These are phyloP conservation scores for Sebastes diaconus DNA, from an alignment of 2,797 vertebrate genomes.

Conservation along the genomic window DNA sequence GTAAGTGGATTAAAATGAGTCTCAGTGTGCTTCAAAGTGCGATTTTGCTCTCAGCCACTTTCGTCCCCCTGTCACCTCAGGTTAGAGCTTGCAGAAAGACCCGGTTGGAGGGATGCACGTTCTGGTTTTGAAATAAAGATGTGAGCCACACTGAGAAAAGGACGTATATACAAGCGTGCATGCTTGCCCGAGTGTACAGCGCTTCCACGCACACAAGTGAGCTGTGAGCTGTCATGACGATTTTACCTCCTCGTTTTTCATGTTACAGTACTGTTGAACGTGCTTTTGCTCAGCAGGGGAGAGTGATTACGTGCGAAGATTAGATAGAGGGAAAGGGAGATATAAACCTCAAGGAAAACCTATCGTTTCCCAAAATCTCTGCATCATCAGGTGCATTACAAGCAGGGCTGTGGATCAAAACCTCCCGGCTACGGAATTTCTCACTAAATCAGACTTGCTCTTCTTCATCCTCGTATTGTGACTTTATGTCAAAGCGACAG, in stretches of 20 bases:
- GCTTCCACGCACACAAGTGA: conserved; percentile 58
- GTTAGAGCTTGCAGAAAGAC: conserved; percentile 10
- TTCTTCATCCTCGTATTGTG: conserved; percentile 34
- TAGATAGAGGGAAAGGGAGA: conserved; percentile 53
- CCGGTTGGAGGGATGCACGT: background rate
- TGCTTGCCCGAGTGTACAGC: conserved; percentile 31
- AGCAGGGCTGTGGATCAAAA: conserved; percentile 49
- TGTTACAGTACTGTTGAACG: conserved; percentile 60
- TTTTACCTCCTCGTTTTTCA: conserved; percentile 73
- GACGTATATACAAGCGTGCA: conserved; percentile 43
- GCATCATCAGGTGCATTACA: conserved; percentile 56
- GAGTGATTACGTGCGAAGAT: conserved; percentile 72
- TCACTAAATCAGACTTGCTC: conserved; percentile 45
- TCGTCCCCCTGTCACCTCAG: conserved; percentile 17
- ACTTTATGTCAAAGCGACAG: conserved; percentile 30
- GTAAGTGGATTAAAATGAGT: conserved; percentile 60
- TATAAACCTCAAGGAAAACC: conserved; percentile 62
- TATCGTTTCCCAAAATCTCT: conserved; percentile 51
- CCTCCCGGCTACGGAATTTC: conserved; percentile 34
- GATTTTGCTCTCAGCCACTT: conserved; percentile 33
- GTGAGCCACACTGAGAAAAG: conserved; percentile 33
- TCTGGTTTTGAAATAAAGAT: conserved; percentile 36
- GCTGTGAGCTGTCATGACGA: conserved; percentile 66
- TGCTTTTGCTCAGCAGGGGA: conserved; percentile 50
- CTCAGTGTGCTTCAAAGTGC: conserved; percentile 20